These are phyloP conservation scores for Erpobdella octoculata DNA, from an alignment of 2,888 invertebrate genomes.

Conservation along the genomic window DNA sequence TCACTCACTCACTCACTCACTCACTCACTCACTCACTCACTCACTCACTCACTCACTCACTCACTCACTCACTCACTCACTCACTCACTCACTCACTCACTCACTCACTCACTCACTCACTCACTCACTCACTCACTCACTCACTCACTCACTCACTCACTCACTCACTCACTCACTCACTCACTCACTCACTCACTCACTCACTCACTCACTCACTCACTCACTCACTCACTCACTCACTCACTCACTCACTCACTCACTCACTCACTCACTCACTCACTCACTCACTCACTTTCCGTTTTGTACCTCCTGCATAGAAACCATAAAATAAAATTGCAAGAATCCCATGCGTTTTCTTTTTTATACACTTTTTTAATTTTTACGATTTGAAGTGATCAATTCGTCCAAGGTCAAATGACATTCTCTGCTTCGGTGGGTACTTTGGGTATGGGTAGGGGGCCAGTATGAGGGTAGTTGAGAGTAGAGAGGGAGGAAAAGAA, in stretches of 20 bases:
- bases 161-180: conserved; percentile 20
- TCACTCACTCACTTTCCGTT: not conserved
- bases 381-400: too few relatives aligned
- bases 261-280: conserved; percentile 20
- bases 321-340: too few relatives aligned
- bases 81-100: conserved; percentile 9
- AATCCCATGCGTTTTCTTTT: too few relatives aligned
- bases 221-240: conserved; percentile 22
- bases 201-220: conserved; percentile 10
- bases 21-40: conserved; percentile 9
- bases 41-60: conserved; percentile 9
- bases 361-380: too few relatives aligned
- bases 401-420: too few relatives aligned
- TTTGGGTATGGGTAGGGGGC: too few relatives aligned
- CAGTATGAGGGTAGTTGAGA: too few relatives aligned
- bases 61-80: conserved; percentile 9
- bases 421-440: too few relatives aligned
- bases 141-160: conserved; percentile 17
- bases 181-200: conserved; percentile 21
- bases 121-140: conserved; percentile 24
- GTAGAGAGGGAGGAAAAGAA: too few relatives aligned
- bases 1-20: conserved; percentile 9
- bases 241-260: conserved; percentile 6
- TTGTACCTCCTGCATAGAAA: too few relatives aligned
- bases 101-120: conserved; percentile 12